Conservation (phyloP, 2,888 invertebrate genomes). For the Ormyrus labotus region DNA sequence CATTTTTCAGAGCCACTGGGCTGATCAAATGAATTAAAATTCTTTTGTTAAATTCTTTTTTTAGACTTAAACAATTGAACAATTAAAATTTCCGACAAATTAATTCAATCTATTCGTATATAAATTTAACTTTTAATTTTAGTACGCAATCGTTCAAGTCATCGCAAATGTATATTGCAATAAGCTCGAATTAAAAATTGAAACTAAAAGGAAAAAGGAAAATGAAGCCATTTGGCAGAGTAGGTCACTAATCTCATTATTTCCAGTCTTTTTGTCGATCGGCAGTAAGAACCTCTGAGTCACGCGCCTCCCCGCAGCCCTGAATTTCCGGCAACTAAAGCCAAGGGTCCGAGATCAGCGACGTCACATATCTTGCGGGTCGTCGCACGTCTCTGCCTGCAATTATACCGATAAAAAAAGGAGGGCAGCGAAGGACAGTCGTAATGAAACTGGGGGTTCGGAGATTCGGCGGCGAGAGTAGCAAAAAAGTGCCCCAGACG, state of each 20-base stretch:
- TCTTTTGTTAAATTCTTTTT: too few species aligned
- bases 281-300: too few species aligned
- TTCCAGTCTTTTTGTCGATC: too few species aligned
- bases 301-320: background rate
- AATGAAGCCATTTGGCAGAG: background rate
- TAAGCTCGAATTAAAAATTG: background rate
- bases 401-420: conserved; percentile 21
- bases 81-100: too few species aligned
- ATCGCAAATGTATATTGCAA: too few species aligned
- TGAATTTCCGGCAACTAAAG: conserved; percentile 7
- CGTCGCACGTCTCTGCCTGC: background rate
- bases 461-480: background rate
- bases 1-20: background rate
- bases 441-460: too few species aligned
- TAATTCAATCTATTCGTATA: too few species aligned
- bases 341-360: conserved; percentile 4
- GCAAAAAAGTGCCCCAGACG: background rate
- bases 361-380: conserved; percentile 11
- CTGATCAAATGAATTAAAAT: too few species aligned
- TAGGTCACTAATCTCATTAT: too few species aligned
- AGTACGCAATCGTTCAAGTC: too few species aligned
- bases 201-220: background rate
- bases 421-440: background rate
- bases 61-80: too few species aligned
- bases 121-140: too few species aligned